Percentiles rank a stretch among this genome's conserved stretches.
Evolutionary conservation across 2,113 vertebrate genomes (phyloP).

Genomic region (rabbit (Oryctolagus cuniculus)): DNA sequence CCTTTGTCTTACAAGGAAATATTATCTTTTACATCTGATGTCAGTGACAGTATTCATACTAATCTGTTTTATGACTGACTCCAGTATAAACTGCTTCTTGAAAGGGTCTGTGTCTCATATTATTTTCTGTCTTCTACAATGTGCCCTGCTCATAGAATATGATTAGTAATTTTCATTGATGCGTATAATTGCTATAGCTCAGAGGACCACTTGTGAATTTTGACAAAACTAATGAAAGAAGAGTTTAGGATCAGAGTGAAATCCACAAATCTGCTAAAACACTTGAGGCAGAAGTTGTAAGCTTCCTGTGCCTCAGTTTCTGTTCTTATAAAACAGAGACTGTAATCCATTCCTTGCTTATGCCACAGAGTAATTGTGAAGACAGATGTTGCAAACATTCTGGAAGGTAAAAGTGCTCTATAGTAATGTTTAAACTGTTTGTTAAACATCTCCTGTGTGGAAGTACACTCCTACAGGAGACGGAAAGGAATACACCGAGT

Average conservation of each 20-base stretch:
- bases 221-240: slow-evolving; percentile 29
- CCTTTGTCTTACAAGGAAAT: slow-evolving; percentile 42
- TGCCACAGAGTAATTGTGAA: neutral
- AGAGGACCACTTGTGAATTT: slow-evolving; percentile 25
- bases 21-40: neutral
- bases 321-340: neutral
- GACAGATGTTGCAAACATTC: slow-evolving; percentile 40
- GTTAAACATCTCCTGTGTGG: neutral
- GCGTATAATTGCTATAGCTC: slow-evolving; percentile 17
- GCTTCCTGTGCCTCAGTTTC: neutral
- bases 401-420: neutral
- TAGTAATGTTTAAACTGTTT: neutral
- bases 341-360: neutral
- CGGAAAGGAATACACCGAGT: neutral
- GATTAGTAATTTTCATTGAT: slow-evolving; percentile 25
- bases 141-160: slow-evolving; percentile 13
- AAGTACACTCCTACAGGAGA: neutral
- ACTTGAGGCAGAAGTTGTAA: neutral
- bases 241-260: neutral
- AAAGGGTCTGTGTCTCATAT: neutral
- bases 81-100: neutral
- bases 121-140: slow-evolving; percentile 46
- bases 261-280: neutral
- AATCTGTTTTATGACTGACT: neutral
- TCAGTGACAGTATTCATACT: neutral